Base-by-base conservation (phyloP, 23 tunicate species). In the Botrylloides violaceus region DNA sequence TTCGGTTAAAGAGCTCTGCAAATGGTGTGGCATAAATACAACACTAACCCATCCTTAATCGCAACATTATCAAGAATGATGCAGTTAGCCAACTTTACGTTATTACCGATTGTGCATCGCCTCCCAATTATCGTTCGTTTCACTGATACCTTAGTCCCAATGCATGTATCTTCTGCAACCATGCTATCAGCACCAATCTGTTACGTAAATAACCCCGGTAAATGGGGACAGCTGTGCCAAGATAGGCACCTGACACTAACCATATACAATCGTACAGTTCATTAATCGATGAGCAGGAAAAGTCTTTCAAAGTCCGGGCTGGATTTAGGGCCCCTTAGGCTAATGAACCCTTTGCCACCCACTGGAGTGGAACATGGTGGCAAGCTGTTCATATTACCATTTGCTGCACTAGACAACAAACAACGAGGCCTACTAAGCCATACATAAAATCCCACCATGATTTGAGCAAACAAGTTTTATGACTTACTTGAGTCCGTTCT, bases 141-240 rank as follows among this genome's bases (percentile, higher is more conserved):
- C 12, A 87, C 70, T 4, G 82, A 70, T 18, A 72, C 50, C 28
- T 81, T 76, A 26, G 73, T 78, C 2, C 71, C 72, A 22, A 87
- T 71, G 15, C 6, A 49, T 35, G 86, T 68, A 49, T 76, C 71
- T 37, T 87, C 95, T 9, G 83, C 95, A 20, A 87, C 79, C 75
- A 87, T 39, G 62, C 82, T 65, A 64, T 87, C 95, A 2, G 61
- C 30, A 15, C 95, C 95, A 26, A 80, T 62, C 84, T 87, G 72
- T 20, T 49, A 72, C 20, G 24, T 65, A 72, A 20, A 26, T n/a
- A n/a, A n/a, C n/a, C n/a, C n/a, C n/a, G n/a, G n/a, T n/a, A n/a
- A n/a, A n/a, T n/a, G n/a, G n/a, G n/a, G n/a, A n/a, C n/a, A n/a
- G n/a, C n/a, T n/a, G n/a, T n/a, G n/a, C n/a, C n/a, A n/a, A n/a